Base-by-base conservation (phyloP, 2,888 invertebrate genomes). In the Lasioglossum vierecki region DNA sequence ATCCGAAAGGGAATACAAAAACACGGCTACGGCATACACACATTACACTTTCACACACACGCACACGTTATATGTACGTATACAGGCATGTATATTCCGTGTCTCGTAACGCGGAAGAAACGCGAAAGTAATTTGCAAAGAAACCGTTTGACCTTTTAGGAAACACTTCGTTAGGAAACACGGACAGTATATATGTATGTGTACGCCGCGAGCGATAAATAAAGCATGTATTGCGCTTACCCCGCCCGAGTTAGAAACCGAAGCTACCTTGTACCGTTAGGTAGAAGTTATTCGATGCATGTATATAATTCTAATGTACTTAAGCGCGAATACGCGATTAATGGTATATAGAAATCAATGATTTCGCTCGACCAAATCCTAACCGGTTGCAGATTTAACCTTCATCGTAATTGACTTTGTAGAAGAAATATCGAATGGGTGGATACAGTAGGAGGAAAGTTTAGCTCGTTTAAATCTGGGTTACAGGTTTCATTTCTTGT, bases 211-310 rank as follows among this genome's bases (percentile, higher is more conserved):
- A 68, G 76, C 57, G 39, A 76, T 9, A 71, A 80, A 79, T 77
- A 80, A 84, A 80, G 76, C 84, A 84, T 88, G 76, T 85, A 83
- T 88, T 90, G 93, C 92, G 93, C 93, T 92, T 92, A 89, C 89
- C 91, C 91, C 92, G 91, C 90, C 93, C 85, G 79, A 85, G 71
- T 49, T 85, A 86, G 80, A 82, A 66, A 63, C 83, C 77, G 72
- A 80, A 60, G 53, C 46, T 72, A 63, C 44, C 22, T 46, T 86
- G 70, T 82, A 70, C 73, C 66, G 44, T 86, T 30, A 78, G 78
- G 44, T 79, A 60, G 53, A 74, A 79, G 82, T 79, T 73, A 82
- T 75, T 72, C 80, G 63, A 72, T 72, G 41, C 68, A 60, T 63
- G 77, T 78, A 60, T 77, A 76, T 79, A 78, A 84, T 46, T 75